A percentile compares a stretch with the other conserved stretches of the same genome.
Conservation (phyloP, 2,888 invertebrate genomes). For the Tortrix viridana region DNA sequence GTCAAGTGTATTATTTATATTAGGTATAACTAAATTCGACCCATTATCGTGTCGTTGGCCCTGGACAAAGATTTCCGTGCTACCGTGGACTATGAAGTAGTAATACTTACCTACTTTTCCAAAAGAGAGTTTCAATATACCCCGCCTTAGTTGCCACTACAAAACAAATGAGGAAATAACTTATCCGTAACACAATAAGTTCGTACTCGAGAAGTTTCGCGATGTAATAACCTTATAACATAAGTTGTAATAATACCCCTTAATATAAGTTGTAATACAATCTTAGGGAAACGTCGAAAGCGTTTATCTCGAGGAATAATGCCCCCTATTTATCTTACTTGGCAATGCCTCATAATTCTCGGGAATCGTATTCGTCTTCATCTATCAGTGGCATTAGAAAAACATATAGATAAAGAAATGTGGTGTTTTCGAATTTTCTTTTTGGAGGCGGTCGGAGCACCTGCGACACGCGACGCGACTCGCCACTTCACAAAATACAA, state of each 20-base stretch:
- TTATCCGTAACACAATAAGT: constrained; percentile 19
- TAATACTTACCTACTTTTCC: background rate
- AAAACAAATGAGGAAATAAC: constrained; percentile 17
- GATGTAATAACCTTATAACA: constrained; percentile 16
- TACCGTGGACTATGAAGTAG: background rate
- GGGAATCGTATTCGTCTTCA: constrained; percentile 63
- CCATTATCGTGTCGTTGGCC: too few species aligned
- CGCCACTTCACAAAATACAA: background rate
- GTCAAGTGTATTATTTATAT: too few species aligned
- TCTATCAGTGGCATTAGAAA: constrained; percentile 63
- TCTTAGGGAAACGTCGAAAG: constrained; percentile 69
- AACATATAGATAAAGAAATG: constrained; percentile 47
- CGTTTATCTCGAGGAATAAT: constrained; percentile 72
- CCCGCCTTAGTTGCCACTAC: constrained; percentile 4
- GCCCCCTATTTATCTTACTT: constrained; percentile 67
- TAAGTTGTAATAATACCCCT: constrained; percentile 34
- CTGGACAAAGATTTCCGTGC: too few species aligned
- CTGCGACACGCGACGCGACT: constrained; percentile 16
- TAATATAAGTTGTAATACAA: constrained; percentile 62
- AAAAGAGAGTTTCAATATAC: background rate
- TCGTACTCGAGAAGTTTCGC: constrained; percentile 1
- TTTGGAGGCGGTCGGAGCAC: constrained; percentile 38
- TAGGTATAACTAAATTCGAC: too few species aligned
- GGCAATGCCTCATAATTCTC: constrained; percentile 60
- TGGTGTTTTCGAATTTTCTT: constrained; percentile 42